These are phyloP conservation scores for Stenolophus ochropezus DNA, from an alignment of 2,888 invertebrate species.

Conservation along the genomic window DNA sequence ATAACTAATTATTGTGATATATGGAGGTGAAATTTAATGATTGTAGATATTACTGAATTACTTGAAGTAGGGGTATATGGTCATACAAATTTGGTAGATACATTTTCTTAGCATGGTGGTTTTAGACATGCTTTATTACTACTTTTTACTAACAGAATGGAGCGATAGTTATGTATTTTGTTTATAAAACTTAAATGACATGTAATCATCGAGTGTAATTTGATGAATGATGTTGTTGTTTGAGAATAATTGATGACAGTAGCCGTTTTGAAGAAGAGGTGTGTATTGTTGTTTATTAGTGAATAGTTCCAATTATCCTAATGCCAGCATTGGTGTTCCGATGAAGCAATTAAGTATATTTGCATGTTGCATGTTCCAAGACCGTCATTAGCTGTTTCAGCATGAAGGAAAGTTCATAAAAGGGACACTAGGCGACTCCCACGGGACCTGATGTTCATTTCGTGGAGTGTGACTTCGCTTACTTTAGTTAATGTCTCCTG, in stretches of 20 bases:
- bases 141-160: no score
- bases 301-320: slow-evolving; percentile 21
- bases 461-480: slow-evolving; percentile 48
- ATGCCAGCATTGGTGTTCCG: slow-evolving; percentile 1
- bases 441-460: slow-evolving; percentile 40
- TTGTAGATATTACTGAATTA: no score
- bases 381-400: slow-evolving; percentile 43
- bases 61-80: no score
- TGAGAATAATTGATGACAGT: background rate
- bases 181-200: no score
- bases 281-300: background rate
- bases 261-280: background rate
- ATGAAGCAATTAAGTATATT: slow-evolving; percentile 49
- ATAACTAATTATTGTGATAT: no score
- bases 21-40: no score
- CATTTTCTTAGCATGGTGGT: no score
- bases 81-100: no score
- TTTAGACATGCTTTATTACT: no score
- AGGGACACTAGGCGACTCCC: slow-evolving; percentile 32
- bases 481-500: slow-evolving; percentile 52
- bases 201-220: no score
- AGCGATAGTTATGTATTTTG: no score
- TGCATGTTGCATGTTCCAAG: slow-evolving; percentile 51
- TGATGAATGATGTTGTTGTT: background rate
- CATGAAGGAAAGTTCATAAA: slow-evolving; percentile 44